Conservation (phyloP, 2,797 vertebrate genomes). For the Linurgus olivaceus region DNA sequence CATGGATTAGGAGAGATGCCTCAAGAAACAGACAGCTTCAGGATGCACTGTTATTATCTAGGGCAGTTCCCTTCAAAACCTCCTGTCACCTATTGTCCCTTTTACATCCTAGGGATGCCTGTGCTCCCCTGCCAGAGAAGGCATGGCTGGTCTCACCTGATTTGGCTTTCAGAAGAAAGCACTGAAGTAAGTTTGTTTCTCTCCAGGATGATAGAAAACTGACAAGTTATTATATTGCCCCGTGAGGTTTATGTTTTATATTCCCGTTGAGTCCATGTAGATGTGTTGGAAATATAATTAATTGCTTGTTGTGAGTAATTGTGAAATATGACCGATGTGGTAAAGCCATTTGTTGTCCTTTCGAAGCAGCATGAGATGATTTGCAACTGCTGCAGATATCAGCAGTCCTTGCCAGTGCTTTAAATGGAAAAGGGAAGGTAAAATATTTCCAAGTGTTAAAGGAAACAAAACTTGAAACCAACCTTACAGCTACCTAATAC, state of each 20-base stretch:
- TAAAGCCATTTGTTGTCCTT: background rate
- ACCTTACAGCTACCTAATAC: background rate
- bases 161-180: background rate
- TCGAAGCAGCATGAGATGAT: background rate
- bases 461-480: background rate
- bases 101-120: background rate
- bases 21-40: background rate
- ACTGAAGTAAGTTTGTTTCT: background rate
- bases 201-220: background rate
- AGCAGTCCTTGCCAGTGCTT: background rate
- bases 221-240: background rate
- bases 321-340: background rate
- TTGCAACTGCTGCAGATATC: background rate
- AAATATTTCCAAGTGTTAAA: background rate
- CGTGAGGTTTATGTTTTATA: background rate
- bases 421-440: background rate
- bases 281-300: background rate
- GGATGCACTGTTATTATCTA: background rate
- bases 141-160: background rate
- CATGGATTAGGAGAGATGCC: background rate
- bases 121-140: background rate
- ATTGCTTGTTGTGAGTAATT: background rate
- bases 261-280: background rate
- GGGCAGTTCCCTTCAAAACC: background rate
- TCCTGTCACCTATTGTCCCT: background rate